Base-by-base conservation (phyloP, 2,113 vertebrate genomes). In the Ptilorrhoa leucosticta region DNA sequence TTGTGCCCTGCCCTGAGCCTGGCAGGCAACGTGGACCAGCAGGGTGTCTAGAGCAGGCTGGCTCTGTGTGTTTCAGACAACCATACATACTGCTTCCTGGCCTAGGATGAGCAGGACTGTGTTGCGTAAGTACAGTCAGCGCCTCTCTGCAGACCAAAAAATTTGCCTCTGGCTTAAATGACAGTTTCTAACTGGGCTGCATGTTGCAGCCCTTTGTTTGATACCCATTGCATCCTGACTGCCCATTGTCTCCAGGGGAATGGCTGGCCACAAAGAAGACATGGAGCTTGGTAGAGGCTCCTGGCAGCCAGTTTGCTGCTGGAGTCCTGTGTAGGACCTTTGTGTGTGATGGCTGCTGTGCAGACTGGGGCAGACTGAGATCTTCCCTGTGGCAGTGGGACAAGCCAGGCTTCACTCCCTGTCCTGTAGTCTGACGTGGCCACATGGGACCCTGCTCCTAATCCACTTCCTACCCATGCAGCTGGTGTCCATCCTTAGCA, bases 401-500 rank as follows among this genome's bases (percentile, higher is more conserved):
- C 4, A 15, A 79, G 40, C 30, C 72, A 35, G 7, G 4, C 47
- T 56, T 35, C 47, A 12, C 35, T 44, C 27, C 31, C 35, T 3
- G 2, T 56, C 48, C 42, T 9, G 28, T 28, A 63, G 47, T 40
- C 28, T 0, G 6, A 53, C 2, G 2, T 1, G 3, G 12, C 30
- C 1, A 0, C 17, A 6, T 1, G 1, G 53, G 35, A 48, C 33
- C 22, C 35, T 10, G 2, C 9, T 91, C 23, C 72, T 66, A 33
- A 79, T 15, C 37, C 1, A 0, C 58, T 45, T 57, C 63, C 76
- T 87, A 28, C 57, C 57, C 28, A 6, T 48, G 65, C 86, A 98
- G 98, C 65, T 98, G 98, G 95, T 98, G 79, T 98, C 97, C 4
- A 96, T 98, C 75, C 95, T 98, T 72, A 98, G 96, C n/a, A 98